phyloP scores from a whole-genome alignment of 2,113 vertebrate genomes.

The Atractosteus spatula region DNA sequence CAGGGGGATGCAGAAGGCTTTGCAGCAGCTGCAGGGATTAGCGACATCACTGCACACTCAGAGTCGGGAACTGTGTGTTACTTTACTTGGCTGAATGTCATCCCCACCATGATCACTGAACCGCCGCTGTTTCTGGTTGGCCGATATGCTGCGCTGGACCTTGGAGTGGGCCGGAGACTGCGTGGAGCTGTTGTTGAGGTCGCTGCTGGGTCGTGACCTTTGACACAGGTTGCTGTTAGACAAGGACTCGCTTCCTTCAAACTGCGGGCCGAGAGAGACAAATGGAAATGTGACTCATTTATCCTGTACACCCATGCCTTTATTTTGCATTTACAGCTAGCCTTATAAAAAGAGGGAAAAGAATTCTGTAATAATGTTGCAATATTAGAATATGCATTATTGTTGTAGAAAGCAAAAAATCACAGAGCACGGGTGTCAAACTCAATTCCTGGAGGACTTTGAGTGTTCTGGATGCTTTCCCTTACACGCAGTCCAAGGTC shows the following conservation, averaged over 20 bases:
- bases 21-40: conserved; percentile 42
- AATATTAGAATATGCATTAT: no score
- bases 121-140: conserved; percentile 95
- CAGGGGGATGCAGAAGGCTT: conserved; percentile 51
- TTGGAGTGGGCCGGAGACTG: conserved; percentile 95
- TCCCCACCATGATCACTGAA: conserved; percentile 96
- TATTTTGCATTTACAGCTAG: no score
- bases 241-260: conserved; percentile 88
- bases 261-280: conserved; percentile 56
- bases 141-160: conserved; percentile 93
- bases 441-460: no score
- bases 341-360: no score
- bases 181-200: conserved; percentile 92
- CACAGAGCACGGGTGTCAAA: no score
- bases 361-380: no score
- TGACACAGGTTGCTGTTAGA: conserved; percentile 84
- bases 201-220: conserved; percentile 88
- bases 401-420: no score
- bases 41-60: conserved; percentile 55
- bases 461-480: no score
- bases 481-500: no score
- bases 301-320: no score
- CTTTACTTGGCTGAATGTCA: conserved; percentile 62
- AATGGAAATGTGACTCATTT: not conserved
- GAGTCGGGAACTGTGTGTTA: conserved; percentile 52